Evolutionary conservation across 2,113 vertebrate genomes (phyloP).

Genomic region (Sapajus apella): DNA sequence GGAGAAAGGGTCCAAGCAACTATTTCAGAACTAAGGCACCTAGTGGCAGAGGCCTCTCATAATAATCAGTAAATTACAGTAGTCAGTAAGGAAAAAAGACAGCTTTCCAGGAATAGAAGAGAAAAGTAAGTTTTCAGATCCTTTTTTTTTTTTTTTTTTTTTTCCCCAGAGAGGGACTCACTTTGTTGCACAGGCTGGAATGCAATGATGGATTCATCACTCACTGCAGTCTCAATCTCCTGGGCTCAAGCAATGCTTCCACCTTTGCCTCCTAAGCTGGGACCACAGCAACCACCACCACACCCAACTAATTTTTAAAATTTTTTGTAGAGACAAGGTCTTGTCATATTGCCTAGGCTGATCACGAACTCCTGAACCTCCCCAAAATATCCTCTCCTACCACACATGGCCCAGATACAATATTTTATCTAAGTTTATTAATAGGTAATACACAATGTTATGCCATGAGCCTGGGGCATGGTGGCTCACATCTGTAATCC

Average conservation of each 20-base stretch:
- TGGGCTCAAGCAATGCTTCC: background rate
- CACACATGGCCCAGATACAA: too few relatives aligned
- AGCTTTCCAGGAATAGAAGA: background rate
- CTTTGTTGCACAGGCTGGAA: background rate
- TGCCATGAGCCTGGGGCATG: background rate
- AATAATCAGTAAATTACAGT: background rate
- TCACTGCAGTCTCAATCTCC: background rate
- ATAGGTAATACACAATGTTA: background rate
- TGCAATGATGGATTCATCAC: too few relatives aligned
- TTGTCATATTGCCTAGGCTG: background rate
- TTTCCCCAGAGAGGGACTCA: background rate
- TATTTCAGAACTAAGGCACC: slow-evolving; percentile 27
- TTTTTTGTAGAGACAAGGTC: background rate
- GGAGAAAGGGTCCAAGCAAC: background rate
- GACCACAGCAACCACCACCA: background rate
- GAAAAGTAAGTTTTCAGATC: slow-evolving; percentile 26
- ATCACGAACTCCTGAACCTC: background rate
- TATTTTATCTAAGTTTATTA: slow-evolving; percentile 21
- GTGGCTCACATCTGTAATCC: too few relatives aligned
- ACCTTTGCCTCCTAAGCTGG: background rate
- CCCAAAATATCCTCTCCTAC: background rate
- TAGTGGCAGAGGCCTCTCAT: background rate
- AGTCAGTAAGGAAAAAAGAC: background rate
- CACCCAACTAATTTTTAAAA: background rate
- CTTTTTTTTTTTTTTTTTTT: background rate